These are phyloP conservation scores for Limnodromus scolopaceus DNA, from an alignment of 2,797 vertebrate species.

Conservation along the genomic window DNA sequence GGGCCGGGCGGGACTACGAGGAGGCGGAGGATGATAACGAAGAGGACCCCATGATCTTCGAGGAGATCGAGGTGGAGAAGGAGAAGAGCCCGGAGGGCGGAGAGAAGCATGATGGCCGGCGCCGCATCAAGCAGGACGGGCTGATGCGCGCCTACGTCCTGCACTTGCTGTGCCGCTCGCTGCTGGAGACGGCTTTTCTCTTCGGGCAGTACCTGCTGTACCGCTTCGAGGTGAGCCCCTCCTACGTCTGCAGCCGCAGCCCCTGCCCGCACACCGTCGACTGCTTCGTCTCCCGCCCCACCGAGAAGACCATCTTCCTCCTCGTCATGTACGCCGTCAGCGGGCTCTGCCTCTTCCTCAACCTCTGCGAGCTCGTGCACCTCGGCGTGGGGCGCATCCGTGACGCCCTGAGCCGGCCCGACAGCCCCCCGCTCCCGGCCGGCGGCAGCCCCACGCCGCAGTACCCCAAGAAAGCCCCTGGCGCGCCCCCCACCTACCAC, in stretches of 20 bases:
- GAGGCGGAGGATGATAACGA: conserved; percentile 87
- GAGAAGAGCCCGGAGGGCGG: conserved; percentile 67
- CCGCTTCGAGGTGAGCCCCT: conserved; percentile 84
- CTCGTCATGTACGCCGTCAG: conserved; percentile 90
- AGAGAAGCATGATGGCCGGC: conserved; percentile 78
- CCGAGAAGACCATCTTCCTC: conserved; percentile 91
- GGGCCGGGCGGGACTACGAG: conserved; percentile 84
- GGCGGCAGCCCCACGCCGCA: conserved; percentile 50
- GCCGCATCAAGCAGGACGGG: conserved; percentile 86
- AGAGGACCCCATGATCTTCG: conserved; percentile 90
- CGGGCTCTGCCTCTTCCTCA: conserved; percentile 86
- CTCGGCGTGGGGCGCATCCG: conserved; percentile 83
- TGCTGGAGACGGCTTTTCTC: conserved; percentile 86
- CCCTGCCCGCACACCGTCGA: conserved; percentile 90
- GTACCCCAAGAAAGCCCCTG: conserved; percentile 77
- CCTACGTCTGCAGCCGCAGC: conserved; percentile 83
- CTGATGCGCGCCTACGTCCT: conserved; percentile 90
- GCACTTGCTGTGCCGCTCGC: conserved; percentile 84
- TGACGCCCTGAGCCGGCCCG: conserved; percentile 76
- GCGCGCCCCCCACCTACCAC: conserved; percentile 85
- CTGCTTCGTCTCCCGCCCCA: conserved; percentile 92
- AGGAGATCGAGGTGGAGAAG: conserved; percentile 84
- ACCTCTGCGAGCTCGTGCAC: conserved; percentile 85
- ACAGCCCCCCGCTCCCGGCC: accelerated
- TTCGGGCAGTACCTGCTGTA: conserved; percentile 89